Percentiles rank a stretch among this genome's conserved stretches.
These are phyloP conservation scores for Leptocoma aspasia DNA, from an alignment of 2,113 vertebrate genomes.

Conservation along the genomic window DNA sequence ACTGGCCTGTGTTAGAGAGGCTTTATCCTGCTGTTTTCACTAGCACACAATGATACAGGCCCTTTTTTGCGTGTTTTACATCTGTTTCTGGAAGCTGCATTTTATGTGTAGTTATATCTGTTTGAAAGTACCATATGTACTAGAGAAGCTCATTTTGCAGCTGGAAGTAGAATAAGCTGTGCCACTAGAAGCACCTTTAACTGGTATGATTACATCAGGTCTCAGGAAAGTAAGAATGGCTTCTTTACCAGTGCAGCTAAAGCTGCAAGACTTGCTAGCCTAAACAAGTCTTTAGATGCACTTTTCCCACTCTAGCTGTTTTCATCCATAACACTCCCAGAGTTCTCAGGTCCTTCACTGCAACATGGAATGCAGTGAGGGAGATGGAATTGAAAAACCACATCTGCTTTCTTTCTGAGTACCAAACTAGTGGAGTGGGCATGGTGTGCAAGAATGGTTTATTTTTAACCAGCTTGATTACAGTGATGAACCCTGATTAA, in stretches of 20 bases:
- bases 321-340: neutral
- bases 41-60: neutral
- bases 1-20: neutral
- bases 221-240: neutral
- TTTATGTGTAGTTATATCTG: neutral
- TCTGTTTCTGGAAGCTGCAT: neutral
- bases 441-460: neutral
- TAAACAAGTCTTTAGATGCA: neutral
- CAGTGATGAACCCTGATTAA: neutral
- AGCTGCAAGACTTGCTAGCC: neutral
- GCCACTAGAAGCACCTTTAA: neutral
- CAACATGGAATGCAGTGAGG: neutral
- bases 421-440: neutral
- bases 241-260: neutral
- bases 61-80: neutral
- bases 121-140: neutral
- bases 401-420: neutral
- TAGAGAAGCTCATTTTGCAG: neutral
- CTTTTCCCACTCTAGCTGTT: neutral
- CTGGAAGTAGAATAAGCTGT: neutral
- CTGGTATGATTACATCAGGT: neutral
- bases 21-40: neutral
- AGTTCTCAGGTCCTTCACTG: neutral
- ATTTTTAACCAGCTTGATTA: neutral
- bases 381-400: neutral